Base-by-base conservation (phyloP, 2,888 invertebrate genomes). In the Antheraea assamensis region DNA sequence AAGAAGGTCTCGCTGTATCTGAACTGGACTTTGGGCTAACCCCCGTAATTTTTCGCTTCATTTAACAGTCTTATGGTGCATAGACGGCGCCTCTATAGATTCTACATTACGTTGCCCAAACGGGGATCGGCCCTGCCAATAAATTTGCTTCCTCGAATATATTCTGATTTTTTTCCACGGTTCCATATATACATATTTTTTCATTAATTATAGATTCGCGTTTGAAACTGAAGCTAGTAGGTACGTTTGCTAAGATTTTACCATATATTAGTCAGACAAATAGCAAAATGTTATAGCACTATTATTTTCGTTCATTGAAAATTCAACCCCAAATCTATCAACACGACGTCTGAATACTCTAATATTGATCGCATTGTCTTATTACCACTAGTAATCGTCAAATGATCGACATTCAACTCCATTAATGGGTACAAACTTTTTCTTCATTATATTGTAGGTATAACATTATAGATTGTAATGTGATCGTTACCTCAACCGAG, bases 41-140 rank as follows among this genome's bases (percentile, higher is more conserved):
- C 90, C 91, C 88, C 89, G 66, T 93, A 93, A 93, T 94, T 94
- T 94, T 90, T 82, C 88, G 88, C 83, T 88, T 93, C 94, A 94
- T 94, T 94, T 87, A 90, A 90, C 91, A 82, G 92, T 92, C 92
- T 92, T 93, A 93, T 90, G 89, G 91, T 83, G 84, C 84, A 84
- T 84, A 83, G 82, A 79, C 82, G 92, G 90, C 92, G 91, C 91
- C 92, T 87, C 86, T 84, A 92, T 92, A 91, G 92, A 92, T 92
- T 92, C 85, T 79, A 85, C 90, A 88, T 92, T 90, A 91, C 88
- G 89, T 89, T 87, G 88, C 83, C 84, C 85, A 82, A 86, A 84
- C 82, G 79, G 86, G 83, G 83, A 74, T 77, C 84, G 84, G 81
- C 86, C 85, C 83, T 77, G 81, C 74, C 84, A 84, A 87, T 88